A percentile compares a stretch with the other conserved stretches of the same genome.
These are phyloP conservation scores for Metopolophium dirhodum DNA, from an alignment of 1,140 invertebrate genomes.

Conservation along the genomic window DNA sequence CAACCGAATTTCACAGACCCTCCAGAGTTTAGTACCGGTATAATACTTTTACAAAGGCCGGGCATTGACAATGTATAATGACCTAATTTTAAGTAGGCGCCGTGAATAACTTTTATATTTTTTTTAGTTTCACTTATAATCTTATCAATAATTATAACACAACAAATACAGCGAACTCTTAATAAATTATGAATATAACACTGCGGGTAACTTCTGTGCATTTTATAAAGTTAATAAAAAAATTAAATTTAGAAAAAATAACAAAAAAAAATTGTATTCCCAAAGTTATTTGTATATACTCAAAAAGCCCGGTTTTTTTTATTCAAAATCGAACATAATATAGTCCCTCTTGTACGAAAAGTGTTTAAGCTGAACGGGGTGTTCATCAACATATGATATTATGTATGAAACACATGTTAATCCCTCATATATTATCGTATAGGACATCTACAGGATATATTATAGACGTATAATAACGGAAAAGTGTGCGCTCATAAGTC, in stretches of 20 bases:
- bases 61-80: background rate
- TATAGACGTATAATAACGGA: background rate
- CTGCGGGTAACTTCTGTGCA: background rate
- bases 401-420: background rate
- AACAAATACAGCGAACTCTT: background rate
- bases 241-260: too few species aligned
- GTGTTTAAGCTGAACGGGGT: background rate
- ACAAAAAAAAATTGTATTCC: too few species aligned
- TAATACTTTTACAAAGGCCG: background rate
- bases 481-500: background rate
- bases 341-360: too few species aligned
- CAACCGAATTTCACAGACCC: background rate
- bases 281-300: background rate
- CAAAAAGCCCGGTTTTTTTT: background rate
- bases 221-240: too few species aligned
- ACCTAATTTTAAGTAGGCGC: background rate
- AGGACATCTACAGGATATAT: background rate
- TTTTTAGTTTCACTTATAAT: background rate
- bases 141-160: background rate
- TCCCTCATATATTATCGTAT: background rate
- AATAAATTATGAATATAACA: background rate
- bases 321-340: background rate
- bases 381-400: background rate
- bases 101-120: background rate
- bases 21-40: too few species aligned